These are phyloP conservation scores for Bombylius discolor DNA, from an alignment of 2,888 invertebrate species.

Conservation along the genomic window DNA sequence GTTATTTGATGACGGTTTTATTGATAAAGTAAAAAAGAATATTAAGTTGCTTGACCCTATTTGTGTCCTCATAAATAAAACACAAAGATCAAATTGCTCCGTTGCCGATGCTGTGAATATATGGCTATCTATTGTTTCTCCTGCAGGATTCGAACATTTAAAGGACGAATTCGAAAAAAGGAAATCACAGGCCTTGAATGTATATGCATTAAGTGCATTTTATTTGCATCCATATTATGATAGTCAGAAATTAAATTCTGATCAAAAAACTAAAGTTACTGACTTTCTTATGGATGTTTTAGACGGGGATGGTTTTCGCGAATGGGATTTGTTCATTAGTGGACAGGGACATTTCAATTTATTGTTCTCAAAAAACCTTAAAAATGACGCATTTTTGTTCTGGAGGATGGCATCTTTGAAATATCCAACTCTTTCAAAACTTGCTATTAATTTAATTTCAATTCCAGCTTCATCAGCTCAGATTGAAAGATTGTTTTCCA, in stretches of 20 bases:
- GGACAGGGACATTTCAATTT: no score
- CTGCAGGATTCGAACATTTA: slow-evolving; percentile 3
- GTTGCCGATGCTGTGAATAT: slow-evolving; percentile 9
- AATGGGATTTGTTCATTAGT: no score
- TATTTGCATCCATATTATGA: slow-evolving; percentile 1
- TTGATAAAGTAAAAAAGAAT: not conserved
- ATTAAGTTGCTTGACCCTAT: not conserved
- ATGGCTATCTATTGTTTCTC: slow-evolving; percentile 9
- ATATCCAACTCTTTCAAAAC: slow-evolving; percentile 15
- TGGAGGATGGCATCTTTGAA: slow-evolving; percentile 3
- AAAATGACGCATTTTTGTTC: slow-evolving; percentile 1
- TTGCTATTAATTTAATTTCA: slow-evolving; percentile 15
- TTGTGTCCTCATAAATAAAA: not conserved
- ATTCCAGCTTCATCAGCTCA: slow-evolving; percentile 6
- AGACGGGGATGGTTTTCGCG: slow-evolving; percentile 1
- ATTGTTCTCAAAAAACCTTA: not conserved
- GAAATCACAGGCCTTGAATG: not conserved
- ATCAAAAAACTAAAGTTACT: not conserved
- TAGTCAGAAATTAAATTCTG: not conserved
- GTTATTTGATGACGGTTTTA: slow-evolving; percentile 9
- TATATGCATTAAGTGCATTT: slow-evolving; percentile 4
- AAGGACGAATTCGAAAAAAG: not conserved
- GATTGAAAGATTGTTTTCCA: slow-evolving; percentile 3
- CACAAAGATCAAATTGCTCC: not conserved
- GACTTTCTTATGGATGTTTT: slow-evolving; percentile 7